These are phyloP conservation scores for Vidua chalybeata DNA, from an alignment of 2,113 vertebrate species.

Conservation along the genomic window DNA sequence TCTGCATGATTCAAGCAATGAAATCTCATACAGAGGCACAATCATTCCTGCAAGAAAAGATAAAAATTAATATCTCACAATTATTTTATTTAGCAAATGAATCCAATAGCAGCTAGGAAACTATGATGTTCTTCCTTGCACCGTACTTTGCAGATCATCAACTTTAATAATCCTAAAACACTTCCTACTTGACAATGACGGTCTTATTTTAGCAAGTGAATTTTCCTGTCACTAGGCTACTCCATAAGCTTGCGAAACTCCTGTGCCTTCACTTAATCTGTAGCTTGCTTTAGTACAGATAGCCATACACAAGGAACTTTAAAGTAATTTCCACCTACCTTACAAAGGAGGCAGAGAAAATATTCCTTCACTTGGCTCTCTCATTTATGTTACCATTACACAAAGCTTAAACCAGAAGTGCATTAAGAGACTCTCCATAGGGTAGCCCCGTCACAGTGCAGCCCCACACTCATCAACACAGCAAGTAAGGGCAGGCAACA, in stretches of 20 bases:
- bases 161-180: not conserved
- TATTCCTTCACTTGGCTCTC: not conserved
- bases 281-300: not conserved
- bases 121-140: not conserved
- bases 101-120: not conserved
- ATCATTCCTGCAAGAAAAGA: not conserved
- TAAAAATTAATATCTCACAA: not conserved
- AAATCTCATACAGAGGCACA: not conserved
- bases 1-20: not conserved
- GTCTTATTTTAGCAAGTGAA: not conserved
- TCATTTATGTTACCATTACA: not conserved
- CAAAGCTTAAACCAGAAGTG: not conserved
- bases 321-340: not conserved
- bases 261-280: not conserved
- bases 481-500: fast-evolving
- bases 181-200: not conserved
- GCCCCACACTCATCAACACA: not conserved
- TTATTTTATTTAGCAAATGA: not conserved
- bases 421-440: not conserved
- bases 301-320: not conserved
- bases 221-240: not conserved
- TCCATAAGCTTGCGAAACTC: not conserved
- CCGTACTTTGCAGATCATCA: not conserved
- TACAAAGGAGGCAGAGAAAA: not conserved
- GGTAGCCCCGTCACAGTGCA: fast-evolving